A percentile compares a stretch with the other conserved stretches of the same genome.
These are phyloP conservation scores for Cheirogaleus major DNA, from an alignment of 2,797 vertebrate species.

Conservation along the genomic window DNA sequence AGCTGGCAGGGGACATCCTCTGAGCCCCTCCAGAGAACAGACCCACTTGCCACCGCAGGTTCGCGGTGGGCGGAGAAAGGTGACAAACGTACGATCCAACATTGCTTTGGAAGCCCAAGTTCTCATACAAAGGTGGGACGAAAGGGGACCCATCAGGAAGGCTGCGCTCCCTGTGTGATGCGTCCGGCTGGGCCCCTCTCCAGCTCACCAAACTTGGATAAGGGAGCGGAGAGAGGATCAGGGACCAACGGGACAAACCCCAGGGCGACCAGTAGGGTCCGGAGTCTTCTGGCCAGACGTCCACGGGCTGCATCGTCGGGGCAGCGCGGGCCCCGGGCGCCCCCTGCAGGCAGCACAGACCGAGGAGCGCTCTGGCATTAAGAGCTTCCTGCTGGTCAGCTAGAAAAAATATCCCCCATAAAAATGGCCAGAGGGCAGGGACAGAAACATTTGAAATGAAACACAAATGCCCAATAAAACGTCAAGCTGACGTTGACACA, in stretches of 20 bases:
- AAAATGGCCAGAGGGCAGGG: conserved; percentile 10
- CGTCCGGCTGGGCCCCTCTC: rapidly evolving
- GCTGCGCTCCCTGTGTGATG: rapidly evolving
- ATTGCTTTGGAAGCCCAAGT: neutral
- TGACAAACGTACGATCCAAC: neutral
- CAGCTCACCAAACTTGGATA: neutral
- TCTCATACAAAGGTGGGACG: neutral
- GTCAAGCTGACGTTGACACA: neutral
- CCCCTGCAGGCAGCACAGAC: conserved; percentile 58
- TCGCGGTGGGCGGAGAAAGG: neutral
- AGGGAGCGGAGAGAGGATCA: neutral
- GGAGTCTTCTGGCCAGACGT: neutral
- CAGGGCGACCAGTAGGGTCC: neutral
- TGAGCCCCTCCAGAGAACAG: neutral
- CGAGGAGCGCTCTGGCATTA: neutral
- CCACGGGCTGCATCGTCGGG: rapidly evolving
- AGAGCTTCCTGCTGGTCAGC: neutral
- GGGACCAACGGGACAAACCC: neutral
- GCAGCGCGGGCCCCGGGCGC: neutral
- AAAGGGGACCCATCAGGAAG: rapidly evolving
- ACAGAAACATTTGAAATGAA: conserved; percentile 23
- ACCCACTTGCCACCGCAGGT: rapidly evolving
- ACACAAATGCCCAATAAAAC: conserved; percentile 45
- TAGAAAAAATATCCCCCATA: neutral
- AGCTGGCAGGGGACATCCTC: neutral